A percentile compares a stretch with the other conserved stretches of the same genome.
Evolutionary conservation across 2,113 vertebrate genomes (phyloP).

Genomic region (Benitochromis conjunctus): DNA sequence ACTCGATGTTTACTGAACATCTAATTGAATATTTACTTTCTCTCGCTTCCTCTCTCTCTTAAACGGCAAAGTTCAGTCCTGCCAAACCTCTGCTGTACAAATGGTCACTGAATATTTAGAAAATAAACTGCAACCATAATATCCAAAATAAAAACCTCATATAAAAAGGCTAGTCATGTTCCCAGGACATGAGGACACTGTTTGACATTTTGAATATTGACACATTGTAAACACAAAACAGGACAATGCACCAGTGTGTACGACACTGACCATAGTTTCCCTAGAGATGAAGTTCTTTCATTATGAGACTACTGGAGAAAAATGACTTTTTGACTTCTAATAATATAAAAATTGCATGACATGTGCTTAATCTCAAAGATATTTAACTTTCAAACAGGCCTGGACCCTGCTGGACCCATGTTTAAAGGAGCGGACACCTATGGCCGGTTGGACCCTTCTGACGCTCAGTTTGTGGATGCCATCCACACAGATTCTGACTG

Average conservation of each 20-base stretch:
- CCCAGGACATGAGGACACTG: not conserved
- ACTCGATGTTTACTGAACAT: not conserved
- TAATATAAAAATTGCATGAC: not conserved
- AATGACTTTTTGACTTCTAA: not conserved
- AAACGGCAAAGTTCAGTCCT: not conserved
- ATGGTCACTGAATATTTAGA: not conserved
- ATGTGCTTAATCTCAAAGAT: not conserved
- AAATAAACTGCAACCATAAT: not conserved
- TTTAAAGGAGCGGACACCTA: constrained; percentile 82
- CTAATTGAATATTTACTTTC: not conserved
- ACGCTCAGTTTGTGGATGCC: constrained; percentile 91
- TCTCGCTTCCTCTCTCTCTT: not conserved
- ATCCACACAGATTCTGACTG: constrained; percentile 94
- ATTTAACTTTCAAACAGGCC: constrained; percentile 63
- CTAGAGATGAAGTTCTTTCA: not conserved
- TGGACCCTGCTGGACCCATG: constrained; percentile 91
- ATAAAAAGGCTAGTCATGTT: not conserved
- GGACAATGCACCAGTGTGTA: not conserved
- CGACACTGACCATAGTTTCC: not conserved
- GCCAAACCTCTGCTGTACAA: not conserved
- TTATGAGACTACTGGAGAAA: not conserved
- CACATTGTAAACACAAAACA: not conserved
- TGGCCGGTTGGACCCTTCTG: constrained; percentile 86
- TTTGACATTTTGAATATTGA: not conserved
- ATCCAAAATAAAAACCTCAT: not conserved